A percentile compares a stretch with the other conserved stretches of the same genome.
Evolutionary conservation across 1,140 invertebrate genomes (phyloP).

Genomic region (Lepidotrigona ventralis): DNA sequence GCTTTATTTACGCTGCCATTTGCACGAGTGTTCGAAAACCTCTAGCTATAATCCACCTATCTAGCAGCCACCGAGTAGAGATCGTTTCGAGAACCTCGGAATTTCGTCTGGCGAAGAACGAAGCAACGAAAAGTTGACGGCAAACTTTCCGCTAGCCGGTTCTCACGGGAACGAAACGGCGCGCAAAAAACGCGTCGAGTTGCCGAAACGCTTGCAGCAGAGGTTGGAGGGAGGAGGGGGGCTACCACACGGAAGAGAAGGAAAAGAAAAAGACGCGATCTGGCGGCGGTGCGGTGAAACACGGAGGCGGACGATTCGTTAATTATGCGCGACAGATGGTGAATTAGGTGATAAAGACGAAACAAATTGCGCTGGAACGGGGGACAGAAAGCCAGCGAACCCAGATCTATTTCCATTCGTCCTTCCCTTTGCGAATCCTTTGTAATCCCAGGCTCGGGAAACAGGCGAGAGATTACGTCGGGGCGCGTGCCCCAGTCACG

Average conservation of each 20-base stretch:
- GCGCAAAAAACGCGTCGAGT: neutral
- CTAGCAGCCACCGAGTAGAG: neutral
- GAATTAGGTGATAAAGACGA: neutral
- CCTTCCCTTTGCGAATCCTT: neutral
- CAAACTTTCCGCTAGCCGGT: neutral
- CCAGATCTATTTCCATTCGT: neutral
- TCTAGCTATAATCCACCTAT: no score
- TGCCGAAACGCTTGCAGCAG: neutral
- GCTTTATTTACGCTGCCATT: conserved; percentile 22
- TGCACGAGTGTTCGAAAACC: neutral
- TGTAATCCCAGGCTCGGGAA: conserved; percentile 11
- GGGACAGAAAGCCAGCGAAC: neutral
- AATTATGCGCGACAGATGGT: neutral
- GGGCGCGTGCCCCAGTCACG: neutral
- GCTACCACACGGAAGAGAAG: neutral
- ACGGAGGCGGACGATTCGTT: neutral
- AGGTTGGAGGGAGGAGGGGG: no score
- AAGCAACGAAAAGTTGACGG: neutral
- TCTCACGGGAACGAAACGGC: neutral
- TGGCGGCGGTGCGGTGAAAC: neutral
- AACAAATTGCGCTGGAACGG: neutral
- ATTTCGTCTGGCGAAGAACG: neutral
- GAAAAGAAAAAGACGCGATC: neutral
- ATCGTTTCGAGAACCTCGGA: neutral
- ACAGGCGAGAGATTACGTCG: conserved; percentile 11